Conservation (phyloP, 2,113 vertebrate genomes). For the Otocyon megalotis region DNA sequence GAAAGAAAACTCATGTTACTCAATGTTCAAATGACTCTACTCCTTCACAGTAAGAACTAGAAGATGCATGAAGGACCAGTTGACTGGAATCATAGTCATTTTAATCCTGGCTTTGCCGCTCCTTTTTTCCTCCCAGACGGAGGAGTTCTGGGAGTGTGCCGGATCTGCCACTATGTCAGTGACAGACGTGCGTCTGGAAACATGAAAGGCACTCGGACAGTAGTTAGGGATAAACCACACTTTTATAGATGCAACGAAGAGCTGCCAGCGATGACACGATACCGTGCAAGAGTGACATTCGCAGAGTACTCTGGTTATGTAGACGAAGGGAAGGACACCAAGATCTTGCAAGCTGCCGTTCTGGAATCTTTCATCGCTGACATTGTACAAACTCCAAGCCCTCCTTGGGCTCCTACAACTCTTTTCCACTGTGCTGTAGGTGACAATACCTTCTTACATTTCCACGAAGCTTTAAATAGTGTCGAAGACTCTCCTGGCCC, state of each 20-base stretch:
- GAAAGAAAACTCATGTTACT: neutral
- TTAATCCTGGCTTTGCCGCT: neutral
- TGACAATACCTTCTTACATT: neutral
- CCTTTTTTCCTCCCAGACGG: neutral
- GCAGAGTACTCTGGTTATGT: fast-evolving
- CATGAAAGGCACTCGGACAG: fast-evolving
- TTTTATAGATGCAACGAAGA: neutral
- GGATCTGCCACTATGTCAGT: fast-evolving
- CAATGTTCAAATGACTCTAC: neutral
- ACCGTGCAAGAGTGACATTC: fast-evolving
- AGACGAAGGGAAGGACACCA: neutral
- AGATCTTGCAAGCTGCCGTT: too few species aligned
- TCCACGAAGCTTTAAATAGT: too few species aligned
- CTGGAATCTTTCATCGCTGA: neutral
- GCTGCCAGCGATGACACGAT: neutral
- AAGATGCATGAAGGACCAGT: neutral
- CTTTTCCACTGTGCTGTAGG: fast-evolving
- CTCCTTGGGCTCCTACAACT: neutral
- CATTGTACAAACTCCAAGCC: neutral
- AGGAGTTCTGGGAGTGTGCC: neutral
- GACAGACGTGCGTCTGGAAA: neutral
- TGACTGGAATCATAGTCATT: too few species aligned
- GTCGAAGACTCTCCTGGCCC: neutral
- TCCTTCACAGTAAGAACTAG: neutral
- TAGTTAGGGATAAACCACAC: fast-evolving